A percentile compares a stretch with the other conserved stretches of the same genome.
These are phyloP conservation scores for Herpetotheres cachinnans DNA, from an alignment of 2,113 vertebrate genomes.

Conservation along the genomic window DNA sequence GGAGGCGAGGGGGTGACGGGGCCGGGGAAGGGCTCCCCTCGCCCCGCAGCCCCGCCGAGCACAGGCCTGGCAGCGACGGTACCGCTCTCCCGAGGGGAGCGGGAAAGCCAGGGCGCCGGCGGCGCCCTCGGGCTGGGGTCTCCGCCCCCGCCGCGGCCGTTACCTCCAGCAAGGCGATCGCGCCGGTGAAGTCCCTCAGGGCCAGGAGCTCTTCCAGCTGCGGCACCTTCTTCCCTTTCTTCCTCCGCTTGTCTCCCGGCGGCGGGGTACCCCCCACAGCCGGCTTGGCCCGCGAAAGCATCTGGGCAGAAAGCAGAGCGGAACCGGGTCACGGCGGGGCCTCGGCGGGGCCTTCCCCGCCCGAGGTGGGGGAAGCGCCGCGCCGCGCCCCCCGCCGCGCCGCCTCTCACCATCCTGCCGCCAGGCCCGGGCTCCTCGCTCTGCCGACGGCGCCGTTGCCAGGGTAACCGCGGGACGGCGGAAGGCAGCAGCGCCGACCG, in stretches of 20 bases:
- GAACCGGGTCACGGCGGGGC: neutral
- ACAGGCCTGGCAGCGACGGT: neutral
- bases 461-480: neutral
- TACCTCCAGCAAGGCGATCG: conserved; percentile 91
- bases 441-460: conserved; percentile 1
- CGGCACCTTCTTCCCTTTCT: conserved; percentile 84
- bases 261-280: conserved; percentile 80
- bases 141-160: neutral
- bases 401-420: conserved; percentile 40
- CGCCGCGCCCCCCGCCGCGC: neutral
- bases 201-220: conserved; percentile 86
- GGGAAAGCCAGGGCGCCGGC: neutral
- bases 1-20: neutral
- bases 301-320: conserved; percentile 70
- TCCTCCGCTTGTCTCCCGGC: conserved; percentile 77
- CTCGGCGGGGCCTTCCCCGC: neutral
- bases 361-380: neutral
- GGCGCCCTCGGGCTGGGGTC: too few species aligned
- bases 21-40: neutral
- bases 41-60: neutral
- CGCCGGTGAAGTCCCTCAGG: conserved; percentile 91
- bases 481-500: neutral
- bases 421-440: neutral
- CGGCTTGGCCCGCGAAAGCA: conserved; percentile 92
- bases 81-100: neutral